Evolutionary conservation across 2,797 vertebrate species (phyloP), one percentile per base, ranked within the genome.

Genomic region (Enteromius radiatus): DNA sequence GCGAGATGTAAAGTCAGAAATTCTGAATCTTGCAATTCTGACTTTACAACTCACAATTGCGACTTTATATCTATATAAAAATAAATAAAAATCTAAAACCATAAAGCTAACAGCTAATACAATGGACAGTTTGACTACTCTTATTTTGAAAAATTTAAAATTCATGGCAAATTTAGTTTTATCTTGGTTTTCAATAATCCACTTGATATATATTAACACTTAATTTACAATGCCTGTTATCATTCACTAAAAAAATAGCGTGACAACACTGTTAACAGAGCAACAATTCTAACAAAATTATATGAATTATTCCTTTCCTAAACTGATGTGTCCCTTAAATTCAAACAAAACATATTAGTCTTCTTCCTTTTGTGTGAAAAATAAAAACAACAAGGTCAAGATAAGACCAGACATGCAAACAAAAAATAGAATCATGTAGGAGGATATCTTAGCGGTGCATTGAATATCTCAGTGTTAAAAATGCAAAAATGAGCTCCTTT

Each of bases 371-470:
- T 73, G 70, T 3, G 63, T 19, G 75, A 78, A 56, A 36, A 75
- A 36, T 23, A 28, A 45, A 78, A 68, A 9, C 1, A 77, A 41
- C 19, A 78, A 76, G 41, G 41, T 26, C 43, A 38, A 80, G 56
- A 84, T 71, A 45, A 84, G 59, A 63, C 63, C 71, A 74, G 65
- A 45, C 36, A 69, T 76, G 75, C 78, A 36, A 61, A 65, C 76
- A 49, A 54, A 64, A 56, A 47, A 41, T 78, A 81, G 31, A 83
- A 85, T 83, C 77, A 83, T 68, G 45, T 63, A 81, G 64, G 70
- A 78, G 85, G 33, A 47, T 17, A n/a, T 71, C 64, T 65, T 14
- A 59, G 17, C 4, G 0, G 31, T 36, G 23, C 64, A 49, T 17
- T 59, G 7, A 49, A 33, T 28, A 54, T 49, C 54, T 8, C n/a